Evolutionary conservation across 2,797 vertebrate genomes (phyloP).

Genomic region (Pygocentrus nattereri): DNA sequence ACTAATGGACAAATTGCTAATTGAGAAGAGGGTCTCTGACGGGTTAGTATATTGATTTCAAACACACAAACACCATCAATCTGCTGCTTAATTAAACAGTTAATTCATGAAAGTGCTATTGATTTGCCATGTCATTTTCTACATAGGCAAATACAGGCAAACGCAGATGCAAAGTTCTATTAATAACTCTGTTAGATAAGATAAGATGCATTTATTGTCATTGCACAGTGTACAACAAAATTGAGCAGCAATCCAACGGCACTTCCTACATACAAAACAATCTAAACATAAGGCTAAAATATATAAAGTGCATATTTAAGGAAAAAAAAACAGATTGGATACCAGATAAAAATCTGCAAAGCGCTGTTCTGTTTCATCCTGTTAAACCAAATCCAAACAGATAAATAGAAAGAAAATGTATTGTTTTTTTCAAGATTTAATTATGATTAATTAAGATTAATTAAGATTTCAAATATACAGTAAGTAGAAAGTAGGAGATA

Average conservation of each 20-base stretch:
- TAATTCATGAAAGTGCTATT: conserved; percentile 76
- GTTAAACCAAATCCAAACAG: background rate
- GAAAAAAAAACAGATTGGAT: too few species aligned
- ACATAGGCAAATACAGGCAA: conserved; percentile 35
- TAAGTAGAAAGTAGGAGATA: background rate
- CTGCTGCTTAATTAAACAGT: conserved; percentile 76
- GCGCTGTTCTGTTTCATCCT: background rate
- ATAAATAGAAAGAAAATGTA: background rate
- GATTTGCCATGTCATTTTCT: conserved; percentile 59
- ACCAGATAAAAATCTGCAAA: conserved; percentile 15
- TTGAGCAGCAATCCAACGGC: too few species aligned
- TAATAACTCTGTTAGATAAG: conserved; percentile 20
- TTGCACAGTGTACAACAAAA: too few species aligned
- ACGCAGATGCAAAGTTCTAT: conserved; percentile 12
- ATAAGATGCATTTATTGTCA: too few species aligned
- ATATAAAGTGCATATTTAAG: too few species aligned
- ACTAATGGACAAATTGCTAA: conserved; percentile 69
- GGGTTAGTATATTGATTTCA: conserved; percentile 76
- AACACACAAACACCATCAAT: conserved; percentile 71
- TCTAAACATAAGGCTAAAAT: too few species aligned
- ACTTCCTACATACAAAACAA: too few species aligned
- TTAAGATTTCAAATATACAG: background rate
- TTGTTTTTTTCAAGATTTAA: background rate
- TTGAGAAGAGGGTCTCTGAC: conserved; percentile 70
- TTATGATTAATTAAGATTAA: too few species aligned